Percentiles rank a stretch among this genome's conserved stretches.
phyloP scores from a whole-genome alignment of 2,888 invertebrate genomes.

The Tenthredo notha region DNA sequence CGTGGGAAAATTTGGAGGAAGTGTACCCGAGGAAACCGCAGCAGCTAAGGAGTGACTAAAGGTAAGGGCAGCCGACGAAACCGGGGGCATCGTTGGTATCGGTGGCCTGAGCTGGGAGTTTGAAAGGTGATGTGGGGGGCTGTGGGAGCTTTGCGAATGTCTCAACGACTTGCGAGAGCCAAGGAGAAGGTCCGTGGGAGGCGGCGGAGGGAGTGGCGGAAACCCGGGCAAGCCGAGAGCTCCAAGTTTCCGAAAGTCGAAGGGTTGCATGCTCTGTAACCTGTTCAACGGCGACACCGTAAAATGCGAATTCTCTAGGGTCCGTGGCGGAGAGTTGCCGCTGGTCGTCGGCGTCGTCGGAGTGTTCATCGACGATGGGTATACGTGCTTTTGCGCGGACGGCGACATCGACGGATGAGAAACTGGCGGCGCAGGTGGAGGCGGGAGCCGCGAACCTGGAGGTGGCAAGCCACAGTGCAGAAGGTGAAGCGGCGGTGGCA shows the following conservation, averaged over 20 bases:
- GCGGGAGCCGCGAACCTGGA: constrained; percentile 77
- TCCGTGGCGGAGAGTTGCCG: constrained; percentile 53
- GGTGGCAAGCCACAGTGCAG: constrained; percentile 77
- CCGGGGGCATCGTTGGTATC: constrained; percentile 68
- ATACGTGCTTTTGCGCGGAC: constrained; percentile 72
- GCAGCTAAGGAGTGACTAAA: constrained; percentile 74
- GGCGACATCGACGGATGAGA: constrained; percentile 68
- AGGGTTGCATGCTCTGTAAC: constrained; percentile 97
- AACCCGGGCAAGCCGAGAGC: constrained; percentile 82
- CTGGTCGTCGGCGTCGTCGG: constrained; percentile 80
- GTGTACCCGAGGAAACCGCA: constrained; percentile 72
- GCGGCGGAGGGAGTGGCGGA: constrained; percentile 78
- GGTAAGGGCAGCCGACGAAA: constrained; percentile 71
- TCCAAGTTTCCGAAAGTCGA: constrained; percentile 92
- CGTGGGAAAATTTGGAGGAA: constrained; percentile 74
- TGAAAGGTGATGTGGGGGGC: constrained; percentile 71
- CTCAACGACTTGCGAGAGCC: constrained; percentile 69
- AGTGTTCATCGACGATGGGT: constrained; percentile 76
- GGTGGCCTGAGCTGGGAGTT: constrained; percentile 71
- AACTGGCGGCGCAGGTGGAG: constrained; percentile 73
- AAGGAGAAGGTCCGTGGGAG: constrained; percentile 66
- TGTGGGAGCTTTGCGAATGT: constrained; percentile 73
- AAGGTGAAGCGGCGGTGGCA: constrained; percentile 75
- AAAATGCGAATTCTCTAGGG: constrained; percentile 67
- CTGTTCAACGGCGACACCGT: constrained; percentile 91